Evolutionary conservation across 2,888 invertebrate genomes (phyloP).

Genomic region (Aphodius sticticus): DNA sequence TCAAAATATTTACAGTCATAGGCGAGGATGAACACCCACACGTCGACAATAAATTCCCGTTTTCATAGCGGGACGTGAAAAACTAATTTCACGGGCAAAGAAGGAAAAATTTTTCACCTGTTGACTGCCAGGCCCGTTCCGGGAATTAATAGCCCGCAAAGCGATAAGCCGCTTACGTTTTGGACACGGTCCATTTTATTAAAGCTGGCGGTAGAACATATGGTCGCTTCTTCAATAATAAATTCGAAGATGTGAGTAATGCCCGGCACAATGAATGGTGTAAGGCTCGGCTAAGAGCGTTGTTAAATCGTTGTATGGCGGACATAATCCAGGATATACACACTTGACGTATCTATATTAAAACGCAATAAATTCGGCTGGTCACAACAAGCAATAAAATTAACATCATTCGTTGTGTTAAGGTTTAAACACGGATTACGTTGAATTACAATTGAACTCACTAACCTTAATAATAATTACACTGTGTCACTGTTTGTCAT

Average conservation of each 20-base stretch:
- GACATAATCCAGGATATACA: conserved; percentile 4
- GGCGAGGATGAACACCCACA: conserved; percentile 35
- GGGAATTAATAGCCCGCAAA: neutral
- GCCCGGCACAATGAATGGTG: neutral
- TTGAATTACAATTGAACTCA: too few species aligned
- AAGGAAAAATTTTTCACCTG: neutral
- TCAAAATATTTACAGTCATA: conserved; percentile 34
- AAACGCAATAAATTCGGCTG: neutral
- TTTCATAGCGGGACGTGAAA: neutral
- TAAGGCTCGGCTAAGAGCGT: neutral
- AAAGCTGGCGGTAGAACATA: neutral
- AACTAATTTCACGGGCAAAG: neutral
- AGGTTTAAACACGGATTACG: too few species aligned
- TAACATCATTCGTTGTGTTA: too few species aligned
- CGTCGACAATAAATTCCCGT: conserved; percentile 9
- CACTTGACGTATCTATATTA: neutral
- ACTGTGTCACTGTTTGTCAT: too few species aligned
- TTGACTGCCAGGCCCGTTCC: neutral
- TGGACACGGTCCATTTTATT: conserved; percentile 4
- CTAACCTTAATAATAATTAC: too few species aligned
- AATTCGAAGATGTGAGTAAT: neutral
- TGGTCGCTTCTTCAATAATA: neutral
- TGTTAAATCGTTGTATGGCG: neutral
- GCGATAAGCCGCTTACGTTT: neutral
- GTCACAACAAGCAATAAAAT: neutral